These are phyloP conservation scores for Spheniscus mendiculus DNA, from an alignment of 2,113 vertebrate species.

Conservation along the genomic window DNA sequence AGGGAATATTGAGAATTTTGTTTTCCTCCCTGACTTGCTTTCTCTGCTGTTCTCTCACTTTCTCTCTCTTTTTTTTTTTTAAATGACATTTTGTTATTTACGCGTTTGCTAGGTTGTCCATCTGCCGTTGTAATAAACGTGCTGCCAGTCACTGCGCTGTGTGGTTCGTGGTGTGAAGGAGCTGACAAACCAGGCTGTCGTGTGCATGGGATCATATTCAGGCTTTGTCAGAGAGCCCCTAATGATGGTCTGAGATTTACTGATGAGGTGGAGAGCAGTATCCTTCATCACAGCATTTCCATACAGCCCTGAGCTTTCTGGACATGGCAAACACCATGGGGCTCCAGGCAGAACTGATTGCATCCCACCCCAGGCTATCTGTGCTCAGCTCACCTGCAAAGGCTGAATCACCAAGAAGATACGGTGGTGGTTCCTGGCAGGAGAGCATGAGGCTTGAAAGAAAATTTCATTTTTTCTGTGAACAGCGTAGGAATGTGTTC, in stretches of 20 bases:
- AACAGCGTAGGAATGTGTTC: neutral
- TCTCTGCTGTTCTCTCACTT: neutral
- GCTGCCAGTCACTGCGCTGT: neutral
- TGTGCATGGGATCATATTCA: neutral
- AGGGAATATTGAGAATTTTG: neutral
- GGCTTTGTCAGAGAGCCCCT: neutral
- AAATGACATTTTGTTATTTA: slow-evolving; percentile 14
- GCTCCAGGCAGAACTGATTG: neutral
- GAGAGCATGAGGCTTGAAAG: neutral
- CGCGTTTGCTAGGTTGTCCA: neutral
- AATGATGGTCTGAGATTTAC: neutral
- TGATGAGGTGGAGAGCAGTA: neutral
- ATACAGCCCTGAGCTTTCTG: neutral
- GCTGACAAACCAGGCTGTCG: neutral
- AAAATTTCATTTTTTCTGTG: neutral
- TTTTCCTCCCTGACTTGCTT: neutral
- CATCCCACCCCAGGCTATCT: neutral
- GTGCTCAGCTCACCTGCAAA: neutral
- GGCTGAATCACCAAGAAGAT: neutral
- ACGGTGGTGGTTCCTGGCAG: neutral
- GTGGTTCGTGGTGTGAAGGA: neutral
- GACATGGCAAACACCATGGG: neutral
- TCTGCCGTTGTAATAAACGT: slow-evolving; percentile 41
- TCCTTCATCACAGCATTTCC: neutral
- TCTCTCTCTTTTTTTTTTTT: neutral